These are phyloP conservation scores for Leptatherina wallacei DNA, from an alignment of 2,797 vertebrate genomes.

Conservation along the genomic window DNA sequence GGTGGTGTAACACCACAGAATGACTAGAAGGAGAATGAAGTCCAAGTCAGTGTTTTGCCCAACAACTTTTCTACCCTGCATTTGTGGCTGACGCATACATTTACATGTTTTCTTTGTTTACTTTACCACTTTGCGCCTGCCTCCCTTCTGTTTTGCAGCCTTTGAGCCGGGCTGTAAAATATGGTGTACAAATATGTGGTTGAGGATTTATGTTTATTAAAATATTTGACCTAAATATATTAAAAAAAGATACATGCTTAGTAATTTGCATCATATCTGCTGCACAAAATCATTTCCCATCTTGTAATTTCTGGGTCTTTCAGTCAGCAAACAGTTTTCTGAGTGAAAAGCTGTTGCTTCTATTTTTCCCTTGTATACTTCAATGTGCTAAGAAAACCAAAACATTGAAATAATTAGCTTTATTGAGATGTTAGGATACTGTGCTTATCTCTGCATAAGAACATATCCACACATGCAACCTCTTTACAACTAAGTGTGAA, in stretches of 20 bases:
- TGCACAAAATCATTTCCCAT: neutral
- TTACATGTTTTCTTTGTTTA: no score
- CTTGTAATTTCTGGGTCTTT: no score
- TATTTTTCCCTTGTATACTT: neutral
- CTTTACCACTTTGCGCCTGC: no score
- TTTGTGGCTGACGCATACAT: no score
- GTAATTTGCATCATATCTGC: neutral
- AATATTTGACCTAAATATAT: neutral
- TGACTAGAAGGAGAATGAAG: no score
- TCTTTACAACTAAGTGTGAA: slow-evolving; percentile 1
- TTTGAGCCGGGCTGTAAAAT: no score
- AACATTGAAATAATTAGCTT: neutral
- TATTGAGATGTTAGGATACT: neutral
- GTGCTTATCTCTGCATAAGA: neutral
- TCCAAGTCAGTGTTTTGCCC: neutral
- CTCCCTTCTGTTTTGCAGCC: no score
- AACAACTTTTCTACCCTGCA: neutral
- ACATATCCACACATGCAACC: neutral
- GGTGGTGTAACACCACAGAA: neutral
- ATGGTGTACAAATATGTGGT: neutral
- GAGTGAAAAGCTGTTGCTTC: neutral
- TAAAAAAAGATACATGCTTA: neutral
- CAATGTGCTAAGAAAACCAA: no score
- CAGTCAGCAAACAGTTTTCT: no score
- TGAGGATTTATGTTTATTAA: neutral